Base-by-base conservation (phyloP, 2,888 invertebrate genomes). In the Isoperla grammatica region DNA sequence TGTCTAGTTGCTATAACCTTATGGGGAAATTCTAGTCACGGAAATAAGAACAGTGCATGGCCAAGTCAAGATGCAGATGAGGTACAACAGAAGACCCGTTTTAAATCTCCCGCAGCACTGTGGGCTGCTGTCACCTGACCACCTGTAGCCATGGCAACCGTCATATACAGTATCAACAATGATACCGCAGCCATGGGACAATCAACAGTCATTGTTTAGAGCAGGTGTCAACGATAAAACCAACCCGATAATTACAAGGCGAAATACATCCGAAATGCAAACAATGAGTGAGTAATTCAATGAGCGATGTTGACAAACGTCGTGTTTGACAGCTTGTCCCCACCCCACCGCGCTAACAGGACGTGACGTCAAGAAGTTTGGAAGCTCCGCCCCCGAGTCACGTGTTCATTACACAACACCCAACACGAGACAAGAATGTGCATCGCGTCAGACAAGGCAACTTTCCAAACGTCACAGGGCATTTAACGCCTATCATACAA, bases 1-100 rank as follows among this genome's bases (percentile, higher is more conserved):
- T 57, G 57, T 53, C 29, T 35, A 42, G 43, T 60, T 57, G 40
- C 42, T 57, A 39, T 50, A 42, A 45, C 57, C 62, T 57, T 62
- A 55, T 48, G 56, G 54, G 57, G 60, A 40, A 17, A 55, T 13
- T 17, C 40, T 20, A 9, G 57, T 40, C 55, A 17, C 50, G 56
- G 53, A 19, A 48, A 54, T 13, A 22, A 29, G 40, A 11, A 39
- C 20, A 39, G n/a, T 23, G 42, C 45, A 42, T 45, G 45, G 39
- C 45, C 56, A 56, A 29, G 17, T 42, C 17, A 5, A n/a, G n/a
- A 42, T 56, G 43, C 56, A 45, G 35, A 56, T 56, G 45, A 56
- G 20, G 29, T 29, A 8, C n/a, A n/a, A 22, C 23, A 2, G 17
- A 54, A 15, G 23, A 53, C 13, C 13, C 35, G 19, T 46, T 46